phyloP scores from a whole-genome alignment of 2,888 invertebrate genomes.

The Aphrophora alni region DNA sequence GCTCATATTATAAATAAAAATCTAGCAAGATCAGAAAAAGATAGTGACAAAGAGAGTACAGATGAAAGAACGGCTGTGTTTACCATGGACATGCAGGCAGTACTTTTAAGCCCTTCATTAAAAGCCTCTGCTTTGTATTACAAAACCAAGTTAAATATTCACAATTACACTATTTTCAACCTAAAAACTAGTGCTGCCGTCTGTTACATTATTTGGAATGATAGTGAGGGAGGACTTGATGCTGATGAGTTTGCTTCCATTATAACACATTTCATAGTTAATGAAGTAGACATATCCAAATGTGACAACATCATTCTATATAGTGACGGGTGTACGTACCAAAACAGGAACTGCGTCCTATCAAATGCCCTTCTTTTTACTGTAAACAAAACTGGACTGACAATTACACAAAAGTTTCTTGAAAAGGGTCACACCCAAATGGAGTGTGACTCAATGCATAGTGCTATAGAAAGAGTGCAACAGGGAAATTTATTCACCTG shows the following conservation, averaged over 20 bases:
- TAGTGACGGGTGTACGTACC: constrained; percentile 52
- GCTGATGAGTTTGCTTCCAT: constrained; percentile 37
- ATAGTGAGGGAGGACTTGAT: constrained; percentile 42
- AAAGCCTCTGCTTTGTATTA: constrained; percentile 23
- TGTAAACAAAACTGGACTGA: constrained; percentile 22
- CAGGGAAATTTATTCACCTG: constrained; percentile 15
- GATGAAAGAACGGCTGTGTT: constrained; percentile 15
- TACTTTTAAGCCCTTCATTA: constrained; percentile 17
- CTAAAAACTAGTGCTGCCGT: constrained; percentile 35
- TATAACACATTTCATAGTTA: constrained; percentile 11
- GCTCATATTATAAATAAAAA: constrained; percentile 2
- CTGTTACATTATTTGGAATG: constrained; percentile 45
- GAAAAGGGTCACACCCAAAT: constrained; percentile 53
- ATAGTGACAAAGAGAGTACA: background rate
- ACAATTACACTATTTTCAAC: constrained; percentile 28
- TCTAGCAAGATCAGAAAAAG: constrained; percentile 4
- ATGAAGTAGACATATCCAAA: background rate
- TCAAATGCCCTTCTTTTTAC: constrained; percentile 50
- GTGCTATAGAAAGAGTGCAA: constrained; percentile 38
- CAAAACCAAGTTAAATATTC: constrained; percentile 29
- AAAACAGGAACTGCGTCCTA: constrained; percentile 51
- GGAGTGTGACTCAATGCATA: constrained; percentile 52
- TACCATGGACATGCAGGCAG: constrained; percentile 35
- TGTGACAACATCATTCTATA: constrained; percentile 47
- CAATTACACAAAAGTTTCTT: constrained; percentile 52